Percentiles rank a stretch among this genome's conserved stretches.
phyloP scores from a whole-genome alignment of 2,113 vertebrate species.

The Larimichthys polyactis region DNA sequence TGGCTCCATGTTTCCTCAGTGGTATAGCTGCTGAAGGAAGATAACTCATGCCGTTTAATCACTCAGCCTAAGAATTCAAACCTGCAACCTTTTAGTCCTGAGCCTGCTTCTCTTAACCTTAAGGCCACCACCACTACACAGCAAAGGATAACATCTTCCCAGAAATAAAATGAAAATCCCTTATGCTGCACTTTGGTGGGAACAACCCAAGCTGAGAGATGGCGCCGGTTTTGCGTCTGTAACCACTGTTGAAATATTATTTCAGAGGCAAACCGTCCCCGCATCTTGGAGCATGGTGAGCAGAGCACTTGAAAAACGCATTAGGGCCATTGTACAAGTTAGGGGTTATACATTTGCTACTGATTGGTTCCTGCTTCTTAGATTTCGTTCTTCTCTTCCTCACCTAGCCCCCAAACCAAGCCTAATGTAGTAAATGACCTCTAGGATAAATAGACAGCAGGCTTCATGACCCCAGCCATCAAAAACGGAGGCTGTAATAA shows the following conservation, averaged over 20 bases:
- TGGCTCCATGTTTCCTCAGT: conserved; percentile 49
- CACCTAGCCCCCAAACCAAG: conserved; percentile 60
- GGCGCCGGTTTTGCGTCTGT: conserved; percentile 74
- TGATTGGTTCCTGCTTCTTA: conserved; percentile 77
- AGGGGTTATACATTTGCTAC: conserved; percentile 81
- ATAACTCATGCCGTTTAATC: conserved; percentile 2
- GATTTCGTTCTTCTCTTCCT: conserved; percentile 72
- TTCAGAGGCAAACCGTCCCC: conserved; percentile 77
- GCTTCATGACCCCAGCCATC: conserved; percentile 72
- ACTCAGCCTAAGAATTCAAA: conserved; percentile 36
- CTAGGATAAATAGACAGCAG: conserved; percentile 79
- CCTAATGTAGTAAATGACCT: conserved; percentile 67
- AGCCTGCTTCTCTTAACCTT: conserved; percentile 59
- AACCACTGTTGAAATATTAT: conserved; percentile 85
- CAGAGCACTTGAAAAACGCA: conserved; percentile 69
- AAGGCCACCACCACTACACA: conserved; percentile 51
- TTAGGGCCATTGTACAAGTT: conserved; percentile 68
- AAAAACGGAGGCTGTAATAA: conserved; percentile 78
- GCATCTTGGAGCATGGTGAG: conserved; percentile 70
- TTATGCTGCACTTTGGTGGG: conserved; percentile 79
- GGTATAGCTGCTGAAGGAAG: conserved; percentile 5
- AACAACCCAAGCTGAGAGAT: conserved; percentile 81
- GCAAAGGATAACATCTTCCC: conserved; percentile 73
- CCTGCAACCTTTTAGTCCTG: conserved; percentile 44
- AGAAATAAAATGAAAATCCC: conserved; percentile 79